Base-by-base conservation (phyloP, 2,797 vertebrate species). In the Phalanger gymnotis region DNA sequence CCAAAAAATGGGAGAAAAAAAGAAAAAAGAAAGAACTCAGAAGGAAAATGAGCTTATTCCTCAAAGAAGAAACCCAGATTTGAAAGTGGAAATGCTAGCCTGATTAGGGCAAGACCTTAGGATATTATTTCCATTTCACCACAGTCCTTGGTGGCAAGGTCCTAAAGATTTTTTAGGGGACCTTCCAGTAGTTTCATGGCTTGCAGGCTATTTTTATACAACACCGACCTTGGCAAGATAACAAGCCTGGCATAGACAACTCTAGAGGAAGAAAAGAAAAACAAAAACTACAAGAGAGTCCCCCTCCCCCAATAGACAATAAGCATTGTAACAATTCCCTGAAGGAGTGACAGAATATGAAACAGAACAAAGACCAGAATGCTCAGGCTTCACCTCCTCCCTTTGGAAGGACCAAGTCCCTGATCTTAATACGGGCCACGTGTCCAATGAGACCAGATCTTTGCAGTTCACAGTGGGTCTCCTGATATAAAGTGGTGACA, bases 321-420 rank as follows among this genome's bases (percentile, higher is more conserved):
- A 40, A 66, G 31, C 13, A 66, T n/a, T 66, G 4, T 66, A 66
- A n/a, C 34, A 34, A 66, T 66, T 16, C 34, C 94, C 94, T 93
- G 95, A 95, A 95, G 93, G 95, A 94, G 95, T 95, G 95, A 95
- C 30, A 31, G 58, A 94, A 90, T 92, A 94, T 55, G 93, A 93
- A 25, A 96, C 81, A 93, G 51, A 73, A 94, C 93, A 92, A 54
- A 54, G 91, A 6, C n/a, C 13, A 34, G 13, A 66, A 66, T 73
- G 7, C 16, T 6, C n/a, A 73, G 66, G 16, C 1, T 73, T 73
- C 16, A n/a, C 66, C n/a, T 40, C 66, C 34, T 66, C 34, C 61
- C 34, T 40, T 73, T 73, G 0, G 34, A 73, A 73, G 66, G 5
- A 73, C 34, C 16, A 73, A 22, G n/a, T 22, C n/a, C 34, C 66